Evolutionary conservation across 2,113 vertebrate species (phyloP).

Genomic region (Gasterosteus aculeatus): DNA sequence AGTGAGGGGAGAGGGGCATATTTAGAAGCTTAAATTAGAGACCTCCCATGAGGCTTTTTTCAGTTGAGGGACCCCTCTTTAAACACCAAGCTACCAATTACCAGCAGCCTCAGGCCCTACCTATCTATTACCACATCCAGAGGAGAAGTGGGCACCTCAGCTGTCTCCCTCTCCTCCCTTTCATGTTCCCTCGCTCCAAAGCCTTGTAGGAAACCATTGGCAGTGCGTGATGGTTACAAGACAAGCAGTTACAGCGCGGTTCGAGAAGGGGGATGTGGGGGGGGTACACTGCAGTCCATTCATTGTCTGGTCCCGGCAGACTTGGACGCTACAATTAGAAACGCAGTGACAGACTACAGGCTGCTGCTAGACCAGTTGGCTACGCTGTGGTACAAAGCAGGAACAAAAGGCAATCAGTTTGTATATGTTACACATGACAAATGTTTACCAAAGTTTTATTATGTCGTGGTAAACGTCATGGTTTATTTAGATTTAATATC

Average conservation of each 20-base stretch:
- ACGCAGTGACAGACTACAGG: conserved; percentile 20
- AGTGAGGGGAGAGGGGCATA: conserved; percentile 37
- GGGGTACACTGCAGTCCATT: conserved; percentile 19
- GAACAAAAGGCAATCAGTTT: neutral
- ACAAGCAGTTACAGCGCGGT: conserved; percentile 52
- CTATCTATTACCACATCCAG: conserved; percentile 67
- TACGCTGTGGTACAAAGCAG: conserved; percentile 13
- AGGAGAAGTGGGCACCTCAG: conserved; percentile 56
- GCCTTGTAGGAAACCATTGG: conserved; percentile 61
- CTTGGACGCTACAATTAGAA: conserved; percentile 37
- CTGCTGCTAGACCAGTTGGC: conserved; percentile 25
- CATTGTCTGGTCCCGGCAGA: conserved; percentile 40
- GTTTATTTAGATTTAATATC: no score
- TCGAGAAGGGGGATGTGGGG: conserved; percentile 1
- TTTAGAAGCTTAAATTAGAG: conserved; percentile 66
- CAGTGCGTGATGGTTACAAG: conserved; percentile 66
- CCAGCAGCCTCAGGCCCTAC: conserved; percentile 48
- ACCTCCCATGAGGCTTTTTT: conserved; percentile 68
- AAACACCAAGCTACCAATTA: conserved; percentile 66
- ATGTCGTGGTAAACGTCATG: neutral
- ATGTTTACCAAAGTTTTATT: neutral
- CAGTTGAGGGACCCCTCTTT: conserved; percentile 57
- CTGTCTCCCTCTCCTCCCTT: conserved; percentile 62
- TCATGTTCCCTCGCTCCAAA: conserved; percentile 53
- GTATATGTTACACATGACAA: neutral